Conservation (phyloP, 2,888 invertebrate genomes). For the Meteorus colon region DNA sequence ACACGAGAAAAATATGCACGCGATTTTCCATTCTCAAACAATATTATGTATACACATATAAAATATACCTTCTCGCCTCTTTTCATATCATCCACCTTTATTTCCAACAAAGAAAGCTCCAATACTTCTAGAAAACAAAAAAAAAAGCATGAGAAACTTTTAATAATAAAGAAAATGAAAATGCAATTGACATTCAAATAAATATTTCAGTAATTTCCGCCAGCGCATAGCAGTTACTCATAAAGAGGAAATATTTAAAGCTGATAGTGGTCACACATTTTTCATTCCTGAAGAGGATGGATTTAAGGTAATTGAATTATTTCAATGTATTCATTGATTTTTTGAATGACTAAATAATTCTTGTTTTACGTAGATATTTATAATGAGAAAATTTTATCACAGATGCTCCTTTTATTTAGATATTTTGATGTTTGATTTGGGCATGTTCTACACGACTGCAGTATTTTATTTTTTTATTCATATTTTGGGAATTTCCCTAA, state of each 20-base stretch:
- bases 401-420: too few species aligned
- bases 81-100: not conserved
- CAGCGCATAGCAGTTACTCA: conserved; percentile 83
- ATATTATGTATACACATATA: not conserved
- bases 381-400: too few species aligned
- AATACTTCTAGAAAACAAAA: not conserved
- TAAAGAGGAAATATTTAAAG: conserved; percentile 84
- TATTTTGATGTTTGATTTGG: too few species aligned
- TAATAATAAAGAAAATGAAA: not conserved
- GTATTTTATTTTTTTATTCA: not conserved
- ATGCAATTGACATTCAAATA: conserved; percentile 30
- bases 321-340: not conserved
- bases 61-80: not conserved
- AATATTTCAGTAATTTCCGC: conserved; percentile 79
- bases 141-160: not conserved
- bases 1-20: not conserved
- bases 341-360: not conserved
- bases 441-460: not conserved
- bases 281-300: conserved; percentile 94
- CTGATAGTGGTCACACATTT: conserved; percentile 88
- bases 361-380: too few species aligned
- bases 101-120: not conserved
- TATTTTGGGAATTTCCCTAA: not conserved
- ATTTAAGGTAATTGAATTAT: conserved; percentile 80
- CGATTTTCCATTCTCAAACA: not conserved